These are phyloP conservation scores for Datnioides undecimradiatus DNA, from an alignment of 2,113 vertebrate genomes.

Conservation along the genomic window DNA sequence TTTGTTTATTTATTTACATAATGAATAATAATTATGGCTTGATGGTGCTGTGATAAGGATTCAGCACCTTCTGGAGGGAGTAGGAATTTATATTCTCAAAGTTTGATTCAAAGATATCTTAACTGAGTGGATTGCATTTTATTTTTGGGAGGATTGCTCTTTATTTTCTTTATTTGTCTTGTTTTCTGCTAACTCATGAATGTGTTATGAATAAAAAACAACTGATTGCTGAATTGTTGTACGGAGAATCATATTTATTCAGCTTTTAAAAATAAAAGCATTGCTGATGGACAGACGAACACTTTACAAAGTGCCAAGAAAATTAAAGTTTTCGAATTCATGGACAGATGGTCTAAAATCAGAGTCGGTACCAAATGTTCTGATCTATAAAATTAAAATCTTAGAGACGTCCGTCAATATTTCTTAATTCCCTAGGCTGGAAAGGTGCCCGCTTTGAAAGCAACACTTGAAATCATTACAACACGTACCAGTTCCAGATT, in stretches of 20 bases:
- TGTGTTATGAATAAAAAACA: conserved; percentile 35
- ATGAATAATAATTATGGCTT: background rate
- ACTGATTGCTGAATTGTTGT: conserved; percentile 3
- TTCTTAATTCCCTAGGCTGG: background rate
- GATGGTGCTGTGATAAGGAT: background rate
- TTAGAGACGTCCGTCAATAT: background rate
- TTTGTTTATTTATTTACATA: conserved; percentile 29
- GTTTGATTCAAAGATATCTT: background rate
- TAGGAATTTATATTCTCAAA: background rate
- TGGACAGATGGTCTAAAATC: background rate
- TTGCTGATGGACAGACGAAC: background rate
- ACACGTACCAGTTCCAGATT: too few species aligned
- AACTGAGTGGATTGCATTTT: background rate
- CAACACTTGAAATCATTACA: background rate
- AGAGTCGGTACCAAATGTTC: background rate
- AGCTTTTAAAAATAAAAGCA: background rate
- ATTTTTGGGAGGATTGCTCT: conserved; percentile 7
- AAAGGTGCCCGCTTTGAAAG: background rate
- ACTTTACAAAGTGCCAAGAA: background rate
- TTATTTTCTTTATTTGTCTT: background rate
- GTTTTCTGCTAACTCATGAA: conserved; percentile 17
- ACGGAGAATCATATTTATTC: background rate
- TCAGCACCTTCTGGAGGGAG: background rate
- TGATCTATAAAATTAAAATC: background rate
- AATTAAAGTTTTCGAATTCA: background rate